Conservation (phyloP, 2,113 vertebrate genomes). For the Meleagris gallopavo region DNA sequence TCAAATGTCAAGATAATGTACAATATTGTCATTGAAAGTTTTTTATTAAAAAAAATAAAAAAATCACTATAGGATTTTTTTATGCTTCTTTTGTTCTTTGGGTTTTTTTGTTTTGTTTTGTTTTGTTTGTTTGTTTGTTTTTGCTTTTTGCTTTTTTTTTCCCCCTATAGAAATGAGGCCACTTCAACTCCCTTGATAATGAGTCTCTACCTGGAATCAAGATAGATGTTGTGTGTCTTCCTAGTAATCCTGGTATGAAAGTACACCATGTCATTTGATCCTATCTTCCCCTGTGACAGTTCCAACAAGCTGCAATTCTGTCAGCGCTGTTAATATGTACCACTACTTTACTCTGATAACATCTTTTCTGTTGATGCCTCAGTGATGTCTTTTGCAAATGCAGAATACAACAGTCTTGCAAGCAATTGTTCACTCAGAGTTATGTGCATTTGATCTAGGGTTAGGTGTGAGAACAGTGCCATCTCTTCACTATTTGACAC, state of each 20-base stretch:
- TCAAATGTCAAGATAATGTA: conserved; percentile 11
- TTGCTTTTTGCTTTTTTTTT: not conserved
- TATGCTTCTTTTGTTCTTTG: not conserved
- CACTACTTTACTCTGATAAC: not conserved
- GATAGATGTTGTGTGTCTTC: not conserved
- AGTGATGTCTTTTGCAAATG: not conserved
- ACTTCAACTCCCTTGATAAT: not conserved
- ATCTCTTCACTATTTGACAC: not conserved
- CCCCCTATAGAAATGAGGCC: not conserved
- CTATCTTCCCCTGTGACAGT: not conserved
- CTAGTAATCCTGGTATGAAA: not conserved
- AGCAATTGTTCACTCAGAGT: not conserved
- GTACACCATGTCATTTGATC: not conserved
- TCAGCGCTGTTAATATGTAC: not conserved
- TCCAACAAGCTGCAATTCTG: not conserved
- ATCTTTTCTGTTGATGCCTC: not conserved
- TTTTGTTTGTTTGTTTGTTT: not conserved
- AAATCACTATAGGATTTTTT: not conserved
- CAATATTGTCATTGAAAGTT: not conserved
- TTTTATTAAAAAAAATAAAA: not conserved
- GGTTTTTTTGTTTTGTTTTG: too few species aligned
- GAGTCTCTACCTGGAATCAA: not conserved
- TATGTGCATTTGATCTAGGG: not conserved
- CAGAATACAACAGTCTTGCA: not conserved
- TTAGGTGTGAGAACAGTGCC: not conserved